A percentile compares a stretch with the other conserved stretches of the same genome.
phyloP scores from a whole-genome alignment of 1,140 invertebrate genomes.

The Aphelinus certus region DNA sequence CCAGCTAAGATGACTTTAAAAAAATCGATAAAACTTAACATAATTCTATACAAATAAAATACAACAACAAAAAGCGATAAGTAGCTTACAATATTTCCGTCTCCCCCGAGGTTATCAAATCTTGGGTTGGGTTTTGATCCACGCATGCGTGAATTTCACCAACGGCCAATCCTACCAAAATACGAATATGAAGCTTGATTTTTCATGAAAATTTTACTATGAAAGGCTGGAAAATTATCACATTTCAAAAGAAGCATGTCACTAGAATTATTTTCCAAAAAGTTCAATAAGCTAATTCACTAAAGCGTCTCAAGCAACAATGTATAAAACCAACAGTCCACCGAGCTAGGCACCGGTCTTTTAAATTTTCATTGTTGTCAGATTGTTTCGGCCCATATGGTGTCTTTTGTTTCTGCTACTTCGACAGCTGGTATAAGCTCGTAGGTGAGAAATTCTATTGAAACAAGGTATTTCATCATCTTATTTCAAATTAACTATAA shows the following conservation, averaged over 20 bases:
- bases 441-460: conserved; percentile 12
- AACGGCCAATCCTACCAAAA: neutral
- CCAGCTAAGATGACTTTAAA: neutral
- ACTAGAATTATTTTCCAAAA: too few species aligned
- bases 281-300: too few species aligned
- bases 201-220: too few species aligned
- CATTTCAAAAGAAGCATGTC: neutral
- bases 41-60: neutral
- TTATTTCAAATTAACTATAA: neutral
- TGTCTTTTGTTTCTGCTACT: conserved; percentile 9
- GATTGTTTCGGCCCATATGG: neutral
- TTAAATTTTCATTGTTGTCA: conserved; percentile 9
- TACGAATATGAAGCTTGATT: neutral
- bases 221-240: neutral
- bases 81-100: neutral
- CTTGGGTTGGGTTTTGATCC: neutral
- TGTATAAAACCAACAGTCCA: too few species aligned
- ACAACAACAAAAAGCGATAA: neutral
- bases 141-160: neutral
- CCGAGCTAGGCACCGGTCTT: neutral
- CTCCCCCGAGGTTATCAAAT: conserved; percentile 1
- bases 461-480: neutral
- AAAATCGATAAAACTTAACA: neutral
- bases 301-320: too few species aligned
- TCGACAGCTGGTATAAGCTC: conserved; percentile 16